phyloP scores from a whole-genome alignment of 1,140 invertebrate species.

The Formica exsecta region DNA sequence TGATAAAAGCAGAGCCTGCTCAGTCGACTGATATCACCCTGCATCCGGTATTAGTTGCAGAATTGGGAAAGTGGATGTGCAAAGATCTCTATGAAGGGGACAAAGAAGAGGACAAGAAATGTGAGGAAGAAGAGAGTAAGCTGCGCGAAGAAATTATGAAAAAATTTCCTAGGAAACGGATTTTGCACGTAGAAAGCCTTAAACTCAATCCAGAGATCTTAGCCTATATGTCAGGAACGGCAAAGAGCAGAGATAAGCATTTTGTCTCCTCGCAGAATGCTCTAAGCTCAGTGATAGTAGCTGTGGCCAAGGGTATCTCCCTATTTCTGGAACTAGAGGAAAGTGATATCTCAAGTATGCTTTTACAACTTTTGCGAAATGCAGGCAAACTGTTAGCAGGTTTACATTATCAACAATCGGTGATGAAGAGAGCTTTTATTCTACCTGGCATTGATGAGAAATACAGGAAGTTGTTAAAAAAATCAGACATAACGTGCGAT shows the following conservation, averaged over 20 bases:
- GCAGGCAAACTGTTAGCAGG: conserved; percentile 2
- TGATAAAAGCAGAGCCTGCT: neutral
- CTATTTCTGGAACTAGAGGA: neutral
- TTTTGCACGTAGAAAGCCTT: neutral
- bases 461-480: conserved; percentile 21
- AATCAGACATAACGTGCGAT: neutral
- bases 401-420: conserved; percentile 7
- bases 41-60: neutral
- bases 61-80: neutral
- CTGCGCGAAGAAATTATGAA: neutral
- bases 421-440: conserved; percentile 26
- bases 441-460: conserved; percentile 1
- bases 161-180: neutral
- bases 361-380: neutral
- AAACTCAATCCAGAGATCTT: neutral
- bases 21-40: neutral
- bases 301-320: neutral
- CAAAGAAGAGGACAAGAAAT: neutral
- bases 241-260: neutral
- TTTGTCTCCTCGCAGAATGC: neutral
- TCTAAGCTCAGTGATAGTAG: neutral
- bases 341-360: neutral
- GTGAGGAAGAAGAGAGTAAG: neutral
- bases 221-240: neutral
- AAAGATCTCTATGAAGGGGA: neutral